These are phyloP conservation scores for Chloroceryle aenea DNA, from an alignment of 2,113 vertebrate species.

Conservation along the genomic window DNA sequence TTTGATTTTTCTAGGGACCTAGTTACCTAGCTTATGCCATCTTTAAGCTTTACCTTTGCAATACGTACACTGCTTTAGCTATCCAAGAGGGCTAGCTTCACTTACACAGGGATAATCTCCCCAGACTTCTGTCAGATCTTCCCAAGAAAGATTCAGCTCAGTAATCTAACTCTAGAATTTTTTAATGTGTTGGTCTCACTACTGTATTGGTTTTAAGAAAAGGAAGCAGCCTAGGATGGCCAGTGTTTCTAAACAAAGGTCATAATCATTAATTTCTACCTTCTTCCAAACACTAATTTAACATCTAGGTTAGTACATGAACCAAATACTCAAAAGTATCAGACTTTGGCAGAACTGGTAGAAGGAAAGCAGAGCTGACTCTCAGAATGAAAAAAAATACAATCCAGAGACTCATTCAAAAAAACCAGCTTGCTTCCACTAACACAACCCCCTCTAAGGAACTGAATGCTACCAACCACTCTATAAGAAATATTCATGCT, in stretches of 20 bases:
- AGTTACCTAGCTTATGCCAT: neutral
- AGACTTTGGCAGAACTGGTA: neutral
- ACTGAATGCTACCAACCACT: neutral
- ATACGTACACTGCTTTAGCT: neutral
- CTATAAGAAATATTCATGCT: neutral
- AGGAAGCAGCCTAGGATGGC: neutral
- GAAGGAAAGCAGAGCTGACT: neutral
- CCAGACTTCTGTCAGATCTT: neutral
- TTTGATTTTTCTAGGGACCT: neutral
- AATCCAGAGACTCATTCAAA: neutral
- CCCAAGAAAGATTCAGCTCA: neutral
- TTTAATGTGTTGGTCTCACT: neutral
- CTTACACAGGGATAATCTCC: accelerated
- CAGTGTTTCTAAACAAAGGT: neutral
- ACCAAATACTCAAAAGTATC: neutral
- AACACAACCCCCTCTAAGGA: neutral
- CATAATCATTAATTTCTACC: neutral
- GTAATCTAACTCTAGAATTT: neutral
- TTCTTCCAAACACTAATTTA: neutral
- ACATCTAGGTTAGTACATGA: neutral
- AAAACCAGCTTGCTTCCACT: neutral
- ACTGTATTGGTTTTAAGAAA: neutral
- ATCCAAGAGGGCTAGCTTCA: neutral
- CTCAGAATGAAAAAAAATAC: neutral
- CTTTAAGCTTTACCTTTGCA: neutral